Base-by-base conservation (phyloP, 2,113 vertebrate genomes). In the Psilopsiagon aymara region DNA sequence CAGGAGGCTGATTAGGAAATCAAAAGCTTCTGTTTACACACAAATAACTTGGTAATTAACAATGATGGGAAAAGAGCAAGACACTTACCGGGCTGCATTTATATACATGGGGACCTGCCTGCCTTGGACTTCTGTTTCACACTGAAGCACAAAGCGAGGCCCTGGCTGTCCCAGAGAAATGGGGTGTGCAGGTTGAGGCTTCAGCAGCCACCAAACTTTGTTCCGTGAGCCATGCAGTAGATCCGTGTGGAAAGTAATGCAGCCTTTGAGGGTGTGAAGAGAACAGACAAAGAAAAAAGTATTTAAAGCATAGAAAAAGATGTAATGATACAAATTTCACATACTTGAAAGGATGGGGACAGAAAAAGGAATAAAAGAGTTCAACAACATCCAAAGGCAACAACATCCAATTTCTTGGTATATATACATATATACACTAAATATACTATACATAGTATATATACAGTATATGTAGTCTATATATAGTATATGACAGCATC, bases 41-140 rank as follows among this genome's bases (percentile, higher is more conserved):
- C 93, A 95, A 80, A 95, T 93, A 96, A 94, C 91, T 89, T 94
- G 71, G 97, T 97, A 96, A 97, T 95, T 96, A 95, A 94, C 83
- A 93, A 67, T 92, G 82, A 95, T 97, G 86, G 74, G 95, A 97
- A 96, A 87, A 90, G 77, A 93, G 85, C 68, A 93, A 94, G 83
- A 82, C 96, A 95, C 94, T 90, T 95, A 93, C 92, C 84, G 7
- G 71, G 84, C 92, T 92, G 94, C 94, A 90, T 97, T 95, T 97
- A 92, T 93, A 95, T 96, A 97, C 82, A 35, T 62, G 73, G 89
- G 62, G 88, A 93, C 88, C 75, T 95, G 90, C 81, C 78, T 93
- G 90, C 75, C 68, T 79, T 31, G 80, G 81, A 90, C 90, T 91
- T 85, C 88, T 66, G 80, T 67, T 92, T 94, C 77, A 78, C 67